A percentile compares a stretch with the other conserved stretches of the same genome.
phyloP scores from a whole-genome alignment of 2,113 vertebrate species.

The Tetrax tetrax region DNA sequence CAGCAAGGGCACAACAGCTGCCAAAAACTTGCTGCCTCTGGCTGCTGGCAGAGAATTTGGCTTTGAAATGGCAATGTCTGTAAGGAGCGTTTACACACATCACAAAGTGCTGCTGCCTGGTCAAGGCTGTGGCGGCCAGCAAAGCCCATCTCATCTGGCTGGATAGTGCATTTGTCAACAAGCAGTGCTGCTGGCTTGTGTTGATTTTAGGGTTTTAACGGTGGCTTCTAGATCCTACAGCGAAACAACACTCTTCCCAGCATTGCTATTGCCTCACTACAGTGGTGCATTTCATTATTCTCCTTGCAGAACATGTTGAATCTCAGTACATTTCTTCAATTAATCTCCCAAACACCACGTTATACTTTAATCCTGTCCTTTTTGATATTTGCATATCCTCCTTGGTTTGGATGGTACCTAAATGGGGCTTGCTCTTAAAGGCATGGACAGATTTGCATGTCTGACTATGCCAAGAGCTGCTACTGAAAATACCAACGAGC shows the following conservation, averaged over 20 bases:
- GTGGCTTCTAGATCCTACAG: not conserved
- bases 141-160: fast-evolving
- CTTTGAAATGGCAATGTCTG: not conserved
- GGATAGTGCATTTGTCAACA: not conserved
- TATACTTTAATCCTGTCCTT: not conserved
- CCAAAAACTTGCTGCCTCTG: not conserved
- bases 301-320: not conserved
- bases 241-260: not conserved
- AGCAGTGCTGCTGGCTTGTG: not conserved
- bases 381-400: not conserved
- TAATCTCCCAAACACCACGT: not conserved
- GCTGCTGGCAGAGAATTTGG: not conserved
- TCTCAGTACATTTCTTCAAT: not conserved
- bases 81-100: not conserved
- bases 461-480: constrained; percentile 24
- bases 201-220: not conserved
- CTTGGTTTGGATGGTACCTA: not conserved
- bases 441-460: not conserved
- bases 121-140: fast-evolving
- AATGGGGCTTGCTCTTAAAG: not conserved
- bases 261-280: not conserved
- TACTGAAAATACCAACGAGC: constrained; percentile 38
- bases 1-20: not conserved
- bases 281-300: not conserved
- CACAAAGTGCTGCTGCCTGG: not conserved